Conservation (phyloP, 2,888 invertebrate species). For the Steinernema hermaphroditum region DNA sequence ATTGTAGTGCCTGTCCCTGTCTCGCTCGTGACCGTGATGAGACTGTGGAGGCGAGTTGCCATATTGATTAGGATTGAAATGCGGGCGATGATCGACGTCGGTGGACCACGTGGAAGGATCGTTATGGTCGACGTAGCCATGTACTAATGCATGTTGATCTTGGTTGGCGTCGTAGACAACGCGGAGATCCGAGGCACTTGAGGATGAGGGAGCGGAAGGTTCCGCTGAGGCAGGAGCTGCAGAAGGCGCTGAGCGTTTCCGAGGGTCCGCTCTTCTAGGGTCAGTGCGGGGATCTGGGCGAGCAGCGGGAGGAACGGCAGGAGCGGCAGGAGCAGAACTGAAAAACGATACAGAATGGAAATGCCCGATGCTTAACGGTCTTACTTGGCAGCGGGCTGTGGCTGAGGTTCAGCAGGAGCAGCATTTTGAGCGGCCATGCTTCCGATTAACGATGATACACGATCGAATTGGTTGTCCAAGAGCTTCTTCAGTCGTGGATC, state of each 20-base stretch:
- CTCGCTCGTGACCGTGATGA: not conserved
- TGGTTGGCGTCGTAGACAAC: not conserved
- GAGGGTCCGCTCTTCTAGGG: not conserved
- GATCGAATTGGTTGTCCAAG: not conserved
- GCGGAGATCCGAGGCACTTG: not conserved
- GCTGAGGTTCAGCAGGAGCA: not conserved
- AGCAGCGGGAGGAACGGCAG: not conserved
- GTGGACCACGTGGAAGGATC: not conserved
- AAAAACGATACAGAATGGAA: not conserved
- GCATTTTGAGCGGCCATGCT: slow-evolving; percentile 8
- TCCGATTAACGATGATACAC: not conserved
- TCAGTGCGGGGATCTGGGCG: not conserved
- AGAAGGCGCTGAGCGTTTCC: not conserved
- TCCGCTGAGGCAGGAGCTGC: not conserved
- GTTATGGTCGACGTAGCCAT: slow-evolving; percentile 1
- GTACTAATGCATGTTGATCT: not conserved
- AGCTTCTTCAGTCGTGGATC: not conserved
- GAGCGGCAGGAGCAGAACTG: not conserved
- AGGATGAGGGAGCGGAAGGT: not conserved
- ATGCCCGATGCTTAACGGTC: not conserved
- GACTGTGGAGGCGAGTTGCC: not conserved
- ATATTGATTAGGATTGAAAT: slow-evolving; percentile 15
- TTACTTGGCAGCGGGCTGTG: not conserved
- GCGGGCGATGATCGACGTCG: not conserved
- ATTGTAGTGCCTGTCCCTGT: slow-evolving; percentile 2